Evolutionary conservation across 1,140 invertebrate genomes (phyloP).

Genomic region (Saccostrea glomerata): DNA sequence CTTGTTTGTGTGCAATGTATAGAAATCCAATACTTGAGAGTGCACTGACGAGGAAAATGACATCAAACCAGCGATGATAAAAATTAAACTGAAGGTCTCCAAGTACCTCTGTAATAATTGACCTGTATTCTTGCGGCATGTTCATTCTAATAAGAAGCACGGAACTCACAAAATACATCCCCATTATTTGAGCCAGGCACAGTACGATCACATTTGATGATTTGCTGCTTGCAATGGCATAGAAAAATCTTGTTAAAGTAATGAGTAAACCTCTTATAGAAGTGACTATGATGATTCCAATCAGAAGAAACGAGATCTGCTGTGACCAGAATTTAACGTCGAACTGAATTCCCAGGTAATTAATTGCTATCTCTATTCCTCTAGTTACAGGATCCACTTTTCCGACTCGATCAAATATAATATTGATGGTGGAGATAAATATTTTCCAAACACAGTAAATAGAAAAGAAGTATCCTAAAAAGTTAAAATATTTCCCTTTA

Average conservation of each 20-base stretch:
- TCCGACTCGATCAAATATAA: slow-evolving; percentile 98
- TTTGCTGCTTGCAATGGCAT: slow-evolving; percentile 99
- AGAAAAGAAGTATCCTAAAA: slow-evolving; percentile 99
- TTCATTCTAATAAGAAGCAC: slow-evolving; percentile 99
- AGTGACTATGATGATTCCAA: slow-evolving; percentile 98
- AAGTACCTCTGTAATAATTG: slow-evolving; percentile 98
- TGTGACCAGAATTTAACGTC: slow-evolving; percentile 99
- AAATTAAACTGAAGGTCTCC: slow-evolving; percentile 99
- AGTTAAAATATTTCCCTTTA: slow-evolving; percentile 99
- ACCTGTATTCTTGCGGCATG: slow-evolving; percentile 97
- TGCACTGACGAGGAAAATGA: slow-evolving; percentile 98
- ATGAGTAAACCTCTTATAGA: slow-evolving; percentile 97
- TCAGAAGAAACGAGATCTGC: slow-evolving; percentile 97
- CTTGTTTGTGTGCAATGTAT: slow-evolving; percentile 88
- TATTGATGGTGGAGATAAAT: slow-evolving; percentile 95
- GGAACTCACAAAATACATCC: slow-evolving; percentile 99
- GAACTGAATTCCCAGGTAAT: slow-evolving; percentile 97
- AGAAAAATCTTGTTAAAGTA: slow-evolving; percentile 99
- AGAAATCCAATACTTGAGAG: slow-evolving; percentile 96
- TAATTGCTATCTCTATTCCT: slow-evolving; percentile 97
- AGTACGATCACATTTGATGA: slow-evolving; percentile 99
- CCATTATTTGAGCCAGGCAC: slow-evolving; percentile 98
- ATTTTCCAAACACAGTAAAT: slow-evolving; percentile 99
- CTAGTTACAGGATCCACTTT: slow-evolving; percentile 98
- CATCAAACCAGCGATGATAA: slow-evolving; percentile 99